Percentiles rank a stretch among this genome's conserved stretches.
phyloP scores from a whole-genome alignment of 2,888 invertebrate species.

The Netelia melanura region DNA sequence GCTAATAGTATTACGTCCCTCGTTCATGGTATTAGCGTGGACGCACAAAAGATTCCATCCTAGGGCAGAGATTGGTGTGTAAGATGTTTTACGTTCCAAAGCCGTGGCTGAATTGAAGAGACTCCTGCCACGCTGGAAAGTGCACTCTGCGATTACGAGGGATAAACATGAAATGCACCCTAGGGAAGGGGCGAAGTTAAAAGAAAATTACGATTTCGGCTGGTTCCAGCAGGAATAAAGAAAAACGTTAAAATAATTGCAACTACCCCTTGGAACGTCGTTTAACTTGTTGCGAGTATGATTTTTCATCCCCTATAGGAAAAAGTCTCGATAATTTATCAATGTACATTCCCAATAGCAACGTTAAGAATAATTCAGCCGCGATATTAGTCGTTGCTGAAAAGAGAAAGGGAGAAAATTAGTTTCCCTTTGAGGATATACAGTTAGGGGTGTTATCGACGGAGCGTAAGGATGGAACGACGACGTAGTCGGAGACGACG shows the following conservation, averaged over 20 bases:
- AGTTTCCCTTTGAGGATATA: conserved; percentile 8
- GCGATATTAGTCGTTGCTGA: background rate
- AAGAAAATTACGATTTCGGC: too few relatives aligned
- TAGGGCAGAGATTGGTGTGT: background rate
- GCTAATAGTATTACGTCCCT: conserved; percentile 19
- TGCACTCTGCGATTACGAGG: too few relatives aligned
- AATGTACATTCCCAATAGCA: background rate
- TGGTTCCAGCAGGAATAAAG: too few relatives aligned
- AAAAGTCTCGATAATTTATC: background rate
- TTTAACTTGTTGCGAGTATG: too few relatives aligned
- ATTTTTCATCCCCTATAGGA: too few relatives aligned
- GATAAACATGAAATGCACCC: too few relatives aligned
- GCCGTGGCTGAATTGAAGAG: too few relatives aligned
- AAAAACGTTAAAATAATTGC: too few relatives aligned
- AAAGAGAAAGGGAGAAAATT: background rate
- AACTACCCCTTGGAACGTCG: too few relatives aligned
- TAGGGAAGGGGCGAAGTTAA: too few relatives aligned
- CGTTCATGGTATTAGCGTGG: background rate
- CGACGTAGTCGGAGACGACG: conserved; percentile 21
- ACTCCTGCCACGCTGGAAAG: too few relatives aligned
- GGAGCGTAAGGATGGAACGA: conserved; percentile 47
- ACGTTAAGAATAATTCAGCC: background rate
- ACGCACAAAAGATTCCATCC: background rate
- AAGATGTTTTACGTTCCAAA: too few relatives aligned
- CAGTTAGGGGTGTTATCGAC: conserved; percentile 55